Conservation (phyloP, 2,888 invertebrate species). For the Dichetophora obliterata region DNA sequence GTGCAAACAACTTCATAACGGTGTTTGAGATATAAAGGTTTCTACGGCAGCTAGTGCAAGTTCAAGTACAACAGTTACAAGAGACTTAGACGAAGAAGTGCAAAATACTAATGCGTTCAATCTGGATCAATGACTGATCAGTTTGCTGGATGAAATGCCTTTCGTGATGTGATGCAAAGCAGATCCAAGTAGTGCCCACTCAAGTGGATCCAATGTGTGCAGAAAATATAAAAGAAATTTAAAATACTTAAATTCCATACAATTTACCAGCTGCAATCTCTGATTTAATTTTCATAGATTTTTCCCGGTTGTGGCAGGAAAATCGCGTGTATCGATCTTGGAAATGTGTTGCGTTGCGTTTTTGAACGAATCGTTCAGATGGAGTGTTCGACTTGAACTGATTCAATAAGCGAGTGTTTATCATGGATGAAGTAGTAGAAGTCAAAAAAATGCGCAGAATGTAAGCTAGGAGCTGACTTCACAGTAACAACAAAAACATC, state of each 20-base stretch:
- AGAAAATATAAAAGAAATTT: not conserved
- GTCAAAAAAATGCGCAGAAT: not conserved
- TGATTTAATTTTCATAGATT: not conserved
- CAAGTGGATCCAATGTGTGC: conserved; percentile 10
- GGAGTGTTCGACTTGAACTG: conserved; percentile 42
- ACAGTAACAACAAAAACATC: conserved; percentile 3
- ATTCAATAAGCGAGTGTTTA: conserved; percentile 7
- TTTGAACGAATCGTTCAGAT: conserved; percentile 27
- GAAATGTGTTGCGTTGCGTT: not conserved
- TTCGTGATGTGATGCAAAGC: not conserved
- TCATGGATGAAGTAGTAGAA: conserved; percentile 8
- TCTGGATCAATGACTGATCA: not conserved
- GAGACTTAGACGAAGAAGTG: not conserved
- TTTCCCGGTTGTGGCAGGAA: not conserved
- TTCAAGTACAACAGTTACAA: too few species aligned
- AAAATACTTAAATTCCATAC: not conserved
- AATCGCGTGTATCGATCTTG: conserved; percentile 1
- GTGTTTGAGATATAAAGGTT: not conserved
- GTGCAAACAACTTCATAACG: conserved; percentile 14
- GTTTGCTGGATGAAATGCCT: not conserved
- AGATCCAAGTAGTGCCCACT: not conserved
- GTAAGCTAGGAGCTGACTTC: conserved; percentile 4
- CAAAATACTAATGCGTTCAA: not conserved
- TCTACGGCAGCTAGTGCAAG: not conserved
- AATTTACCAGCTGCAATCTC: not conserved